Conservation (phyloP, 1,140 invertebrate genomes). For the Zophobas morio region DNA sequence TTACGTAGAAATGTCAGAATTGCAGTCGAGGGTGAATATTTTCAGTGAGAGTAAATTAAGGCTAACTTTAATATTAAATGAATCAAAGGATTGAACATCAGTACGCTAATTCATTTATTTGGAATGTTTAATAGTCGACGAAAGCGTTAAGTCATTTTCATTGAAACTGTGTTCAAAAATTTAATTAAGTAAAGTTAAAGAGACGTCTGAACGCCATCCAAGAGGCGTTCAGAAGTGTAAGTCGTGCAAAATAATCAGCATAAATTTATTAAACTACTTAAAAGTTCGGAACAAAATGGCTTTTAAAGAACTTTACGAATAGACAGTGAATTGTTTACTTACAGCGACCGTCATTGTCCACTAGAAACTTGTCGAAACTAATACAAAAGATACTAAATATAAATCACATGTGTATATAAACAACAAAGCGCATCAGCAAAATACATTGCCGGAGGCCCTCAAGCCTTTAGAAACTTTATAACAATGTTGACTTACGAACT, state of each 20-base stretch:
- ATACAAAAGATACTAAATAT: constrained; percentile 49
- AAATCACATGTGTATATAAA: constrained; percentile 48
- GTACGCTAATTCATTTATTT: not conserved
- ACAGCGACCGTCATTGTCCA: constrained; percentile 38
- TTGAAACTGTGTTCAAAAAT: constrained; percentile 34
- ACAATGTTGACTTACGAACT: constrained; percentile 51
- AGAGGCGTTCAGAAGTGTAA: constrained; percentile 21
- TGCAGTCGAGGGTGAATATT: no score
- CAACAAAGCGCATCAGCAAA: constrained; percentile 45
- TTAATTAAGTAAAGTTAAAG: constrained; percentile 21
- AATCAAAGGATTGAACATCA: constrained; percentile 8
- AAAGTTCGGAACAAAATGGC: constrained; percentile 27
- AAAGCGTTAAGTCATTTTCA: constrained; percentile 25
- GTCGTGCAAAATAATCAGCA: constrained; percentile 44
- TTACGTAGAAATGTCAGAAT: no score
- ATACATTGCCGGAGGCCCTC: constrained; percentile 43
- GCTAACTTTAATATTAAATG: not conserved
- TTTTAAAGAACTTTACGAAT: constrained; percentile 33
- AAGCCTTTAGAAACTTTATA: constrained; percentile 48
- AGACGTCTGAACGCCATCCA: constrained; percentile 30
- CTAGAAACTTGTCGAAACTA: constrained; percentile 46
- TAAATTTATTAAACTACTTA: constrained; percentile 48
- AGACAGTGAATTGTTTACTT: constrained; percentile 36
- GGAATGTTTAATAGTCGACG: constrained; percentile 2
- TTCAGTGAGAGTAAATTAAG: not conserved